A percentile compares a stretch with the other conserved stretches of the same genome.
phyloP scores from a whole-genome alignment of 2,113 vertebrate genomes.

The Trichomycterus rosablanca region DNA sequence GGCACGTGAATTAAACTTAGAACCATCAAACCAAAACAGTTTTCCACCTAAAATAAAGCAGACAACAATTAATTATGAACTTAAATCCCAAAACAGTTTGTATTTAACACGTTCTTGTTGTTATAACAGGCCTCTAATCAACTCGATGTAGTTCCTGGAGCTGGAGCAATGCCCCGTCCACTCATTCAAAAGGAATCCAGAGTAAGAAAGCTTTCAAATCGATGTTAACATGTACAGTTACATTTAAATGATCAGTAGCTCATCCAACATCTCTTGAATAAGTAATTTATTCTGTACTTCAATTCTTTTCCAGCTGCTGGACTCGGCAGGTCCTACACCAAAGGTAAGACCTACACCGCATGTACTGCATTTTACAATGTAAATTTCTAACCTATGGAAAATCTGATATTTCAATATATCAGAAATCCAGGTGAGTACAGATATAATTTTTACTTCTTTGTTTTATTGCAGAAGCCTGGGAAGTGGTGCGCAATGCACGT shows the following conservation, averaged over 20 bases:
- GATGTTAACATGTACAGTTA: not conserved
- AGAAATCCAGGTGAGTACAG: not conserved
- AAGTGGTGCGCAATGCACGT: conserved; percentile 86
- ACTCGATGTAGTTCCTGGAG: conserved; percentile 77
- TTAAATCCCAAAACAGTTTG: no score
- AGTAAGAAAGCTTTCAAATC: conserved; percentile 68
- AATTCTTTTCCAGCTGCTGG: conserved; percentile 32
- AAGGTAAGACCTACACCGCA: conserved; percentile 42
- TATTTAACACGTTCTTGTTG: not conserved
- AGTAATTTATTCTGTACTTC: not conserved
- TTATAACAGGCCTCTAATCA: conserved; percentile 75
- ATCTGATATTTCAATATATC: not conserved
- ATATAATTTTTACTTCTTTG: not conserved
- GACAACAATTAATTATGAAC: no score
- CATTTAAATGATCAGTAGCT: not conserved
- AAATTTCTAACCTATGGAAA: no score
- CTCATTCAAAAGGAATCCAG: conserved; percentile 80
- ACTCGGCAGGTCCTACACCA: conserved; percentile 37
- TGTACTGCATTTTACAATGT: no score
- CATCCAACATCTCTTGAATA: no score
- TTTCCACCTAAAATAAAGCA: no score
- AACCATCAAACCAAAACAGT: no score
- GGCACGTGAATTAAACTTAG: no score
- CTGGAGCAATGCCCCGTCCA: conserved; percentile 77
- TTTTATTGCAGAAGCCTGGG: conserved; percentile 71